These are phyloP conservation scores for Halcyon smyrnensis DNA, from an alignment of 2,797 vertebrate species.

Conservation along the genomic window DNA sequence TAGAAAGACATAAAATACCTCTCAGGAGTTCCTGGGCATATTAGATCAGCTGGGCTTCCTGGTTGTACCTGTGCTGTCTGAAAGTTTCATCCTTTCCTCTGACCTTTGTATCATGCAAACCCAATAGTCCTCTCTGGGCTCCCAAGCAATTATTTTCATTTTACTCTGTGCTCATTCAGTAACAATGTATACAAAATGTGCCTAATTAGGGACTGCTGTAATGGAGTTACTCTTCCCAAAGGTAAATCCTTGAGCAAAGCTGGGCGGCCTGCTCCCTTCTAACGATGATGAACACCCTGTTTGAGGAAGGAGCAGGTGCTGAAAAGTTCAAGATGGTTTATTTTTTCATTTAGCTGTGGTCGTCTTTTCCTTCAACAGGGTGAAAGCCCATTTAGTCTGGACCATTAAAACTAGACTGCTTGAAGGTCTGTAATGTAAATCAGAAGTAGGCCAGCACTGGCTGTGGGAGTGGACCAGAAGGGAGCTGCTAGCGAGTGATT, in stretches of 20 bases:
- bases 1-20: constrained; percentile 8
- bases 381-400: background rate
- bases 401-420: background rate
- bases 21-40: background rate
- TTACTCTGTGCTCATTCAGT: background rate
- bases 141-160: background rate
- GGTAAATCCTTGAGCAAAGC: background rate
- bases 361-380: background rate
- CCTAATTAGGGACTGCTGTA: background rate
- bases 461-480: background rate
- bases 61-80: background rate
- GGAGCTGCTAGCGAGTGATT: background rate
- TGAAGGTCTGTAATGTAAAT: background rate
- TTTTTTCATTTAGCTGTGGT: background rate
- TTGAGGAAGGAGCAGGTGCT: background rate
- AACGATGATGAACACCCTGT: background rate
- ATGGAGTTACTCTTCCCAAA: background rate
- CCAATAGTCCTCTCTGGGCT: background rate
- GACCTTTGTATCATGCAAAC: background rate
- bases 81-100: background rate
- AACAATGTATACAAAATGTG: background rate
- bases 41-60: background rate
- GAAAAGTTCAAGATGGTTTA: background rate
- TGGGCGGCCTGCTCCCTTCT: background rate
- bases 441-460: background rate